Evolutionary conservation across 2,113 vertebrate genomes (phyloP), one percentile per base, ranked within the genome.

Genomic region (Cercopithecus mona): DNA sequence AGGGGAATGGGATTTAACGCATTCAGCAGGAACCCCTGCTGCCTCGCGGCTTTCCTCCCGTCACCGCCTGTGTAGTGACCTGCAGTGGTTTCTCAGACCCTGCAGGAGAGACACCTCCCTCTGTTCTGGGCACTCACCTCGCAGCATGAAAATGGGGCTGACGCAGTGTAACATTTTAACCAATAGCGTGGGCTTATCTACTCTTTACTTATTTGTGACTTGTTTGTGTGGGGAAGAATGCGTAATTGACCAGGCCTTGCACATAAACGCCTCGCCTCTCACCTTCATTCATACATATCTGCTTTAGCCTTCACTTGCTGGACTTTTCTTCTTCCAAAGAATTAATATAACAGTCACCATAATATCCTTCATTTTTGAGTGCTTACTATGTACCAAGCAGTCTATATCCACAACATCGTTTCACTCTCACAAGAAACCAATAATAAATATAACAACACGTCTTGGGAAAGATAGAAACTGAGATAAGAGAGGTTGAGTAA

Each of bases 1-100:
- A 27, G 30, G 11, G 22, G 55, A 1, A 22, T 64, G 50, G 40
- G 45, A 70, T 32, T 38, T 30, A 52, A 82, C 48, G 38, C 2
- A 48, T 9, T 48, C 70, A 66, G 5, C 22, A 27, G 40, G 5
- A 66, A 30, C 20, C 9, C 23, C 20, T 75, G 10, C 12, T 61
- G 35, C 18, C 6, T 0, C 17, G 0, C 6, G 12, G 64, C 20
- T 86, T 52, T 48, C 43, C 38, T 1, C 17, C 12, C 2, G 12
- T 50, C 30, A 23, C 55, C 4, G 4, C 40, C 61, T 38, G 8
- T 18, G n/a, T 25, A 55, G 73, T 91, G 87, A 86, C 18, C 93
- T 55, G 4, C 1, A 1, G 30, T 25, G 23, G 2, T 32, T 48
- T 68, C 23, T 1, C 27, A 32, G 6, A 17, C 30, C 48, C 27